Evolutionary conservation across 1,140 invertebrate species (phyloP), one percentile per base, ranked within the genome.

Genomic region (Drosophila melanica): DNA sequence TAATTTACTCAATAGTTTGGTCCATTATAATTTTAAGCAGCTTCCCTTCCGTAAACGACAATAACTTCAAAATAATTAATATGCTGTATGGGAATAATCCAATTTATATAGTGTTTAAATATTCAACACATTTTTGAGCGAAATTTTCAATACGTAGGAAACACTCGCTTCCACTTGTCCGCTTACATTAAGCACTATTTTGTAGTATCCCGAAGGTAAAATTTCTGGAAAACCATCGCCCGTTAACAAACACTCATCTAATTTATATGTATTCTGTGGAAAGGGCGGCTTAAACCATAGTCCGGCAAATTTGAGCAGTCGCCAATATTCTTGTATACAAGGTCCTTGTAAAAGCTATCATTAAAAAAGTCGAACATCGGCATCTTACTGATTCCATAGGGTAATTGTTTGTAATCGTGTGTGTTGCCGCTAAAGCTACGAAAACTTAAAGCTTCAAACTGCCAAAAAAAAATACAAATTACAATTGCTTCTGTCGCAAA

Each of bases 171-270:
- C 23, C 5, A 51, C n/a, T 8, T 33, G 48, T n/a, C 48, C 48
- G 27, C 23, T 51, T 7, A 9, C 14, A 9, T 9, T 30, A 16
- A 50, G 3, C 12, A 9, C 0, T 0, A 33, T 9, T 33, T 58
- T 58, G 14, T 58, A 58, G n/a, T 44, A 58, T 4, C 54, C 54
- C n/a, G 12, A 1, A 1, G 23, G 20, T 8, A 58, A 44, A 30
- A 58, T 6, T 11, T 58, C 39, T 10, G 54, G 54, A 44, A 30
- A 10, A 6, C 54, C 54, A 16, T 23, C 10, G 3, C 11, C 54
- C n/a, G 20, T 10, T 3, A 30, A 27, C 9, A 2, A n/a, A 30
- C 39, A 44, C 8, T 6, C 8, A 14, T 30, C 4, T 4, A 58
- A 3, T 23, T 16, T 44, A n/a, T 44, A 58, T 11, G 2, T 11